These are phyloP conservation scores for Asobara japonica DNA, from an alignment of 1,140 invertebrate genomes.

Conservation along the genomic window DNA sequence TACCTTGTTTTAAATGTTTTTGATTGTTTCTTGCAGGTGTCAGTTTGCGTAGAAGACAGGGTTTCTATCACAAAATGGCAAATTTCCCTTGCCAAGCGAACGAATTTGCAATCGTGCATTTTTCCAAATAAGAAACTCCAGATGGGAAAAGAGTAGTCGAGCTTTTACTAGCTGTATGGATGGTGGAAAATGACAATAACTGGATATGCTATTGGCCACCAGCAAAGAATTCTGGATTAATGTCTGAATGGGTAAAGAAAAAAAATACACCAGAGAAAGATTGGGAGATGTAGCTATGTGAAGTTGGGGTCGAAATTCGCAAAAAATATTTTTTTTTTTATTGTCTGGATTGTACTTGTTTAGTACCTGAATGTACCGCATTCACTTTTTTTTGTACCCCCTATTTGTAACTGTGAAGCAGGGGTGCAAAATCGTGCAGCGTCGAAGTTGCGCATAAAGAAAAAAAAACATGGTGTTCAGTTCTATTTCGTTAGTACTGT, in stretches of 20 bases:
- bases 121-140: not conserved
- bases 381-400: too few species aligned
- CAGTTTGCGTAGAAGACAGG: not conserved
- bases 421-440: too few species aligned
- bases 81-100: not conserved
- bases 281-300: too few species aligned
- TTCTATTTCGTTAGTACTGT: too few species aligned
- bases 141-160: slow-evolving; percentile 7
- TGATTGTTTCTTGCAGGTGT: not conserved
- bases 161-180: not conserved
- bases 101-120: slow-evolving; percentile 8
- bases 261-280: not conserved
- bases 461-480: too few species aligned
- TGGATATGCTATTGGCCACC: not conserved
- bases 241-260: not conserved
- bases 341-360: too few species aligned
- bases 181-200: not conserved
- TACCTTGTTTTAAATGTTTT: too few species aligned
- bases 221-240: not conserved
- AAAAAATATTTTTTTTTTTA: too few species aligned
- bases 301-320: too few species aligned
- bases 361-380: too few species aligned
- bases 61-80: not conserved
- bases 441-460: too few species aligned
- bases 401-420: too few species aligned